Base-by-base conservation (phyloP, 2,797 vertebrate genomes). In the Kryptolebias ocellatus region DNA sequence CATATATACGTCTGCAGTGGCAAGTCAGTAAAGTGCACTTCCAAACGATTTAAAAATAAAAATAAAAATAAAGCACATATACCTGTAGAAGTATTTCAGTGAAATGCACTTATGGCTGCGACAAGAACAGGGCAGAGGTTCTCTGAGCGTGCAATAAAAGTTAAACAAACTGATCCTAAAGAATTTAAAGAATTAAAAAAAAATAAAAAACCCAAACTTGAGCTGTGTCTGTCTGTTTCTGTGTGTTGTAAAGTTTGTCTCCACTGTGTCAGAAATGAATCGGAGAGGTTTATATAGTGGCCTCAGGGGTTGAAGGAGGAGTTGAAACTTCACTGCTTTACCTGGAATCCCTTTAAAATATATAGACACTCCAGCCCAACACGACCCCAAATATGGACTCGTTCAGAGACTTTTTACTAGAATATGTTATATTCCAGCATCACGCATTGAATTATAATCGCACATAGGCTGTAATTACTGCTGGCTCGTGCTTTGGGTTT, bases 251-350 rank as follows among this genome's bases (percentile, higher is more conserved):
- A 29, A 61, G 66, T 67, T 69, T 64, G 20, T 75, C 59, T 53
- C 37, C 58, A 60, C 50, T 3, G 50, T 74, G 31, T 68, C 56
- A 67, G 20, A 70, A 71, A 51, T 77, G 65, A 77, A 72, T 27
- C 61, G 34, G 46, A 78, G 74, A 70, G 1, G 53, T 79, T 82
- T 79, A 87, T 77, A 81, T 64, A 55, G 72, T 58, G 31, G n/a
- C 56, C 45, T 53, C 69, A 29, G 46, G 49, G 49, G 49, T 39
- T 17, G 65, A 73, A 81, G 86, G 89, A 90, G 89, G 87, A 83
- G 88, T 79, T 80, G 17, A 64, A 87, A 74, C 11, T 65, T 31
- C 12, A 28, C 34, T 39, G 63, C 37, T 39, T 64, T 49, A 60
- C 6, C 52, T 60, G 44, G 3, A 16, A 45, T 45, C 4, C 44